Evolutionary conservation across 1,140 invertebrate genomes (phyloP), one percentile per base, ranked within the genome.

Genomic region (Hypothenemus hampei): DNA sequence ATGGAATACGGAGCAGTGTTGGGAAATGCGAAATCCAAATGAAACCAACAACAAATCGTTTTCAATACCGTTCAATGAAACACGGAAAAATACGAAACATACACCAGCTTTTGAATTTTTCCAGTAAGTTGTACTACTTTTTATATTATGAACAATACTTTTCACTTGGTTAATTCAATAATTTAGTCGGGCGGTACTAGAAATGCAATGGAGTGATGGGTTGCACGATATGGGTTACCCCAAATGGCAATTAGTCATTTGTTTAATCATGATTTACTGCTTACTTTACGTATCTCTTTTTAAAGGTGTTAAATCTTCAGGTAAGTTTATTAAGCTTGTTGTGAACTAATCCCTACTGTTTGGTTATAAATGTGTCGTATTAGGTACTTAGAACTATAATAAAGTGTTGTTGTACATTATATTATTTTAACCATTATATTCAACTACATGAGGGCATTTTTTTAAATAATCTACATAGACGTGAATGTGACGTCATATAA

Each of bases 301-400:
- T 74, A 90, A 89, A 75, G 89, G 89, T 6, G 90, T 93, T 13
- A 87, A 89, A 62, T 91, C 87, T 40, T 91, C 89, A 41, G 90
- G 90, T 81, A 83, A 85, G 75, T 18, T 7, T 13, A 22, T 35
- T 19, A 10, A n/a, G n/a, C 10, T 58, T 23, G n/a, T n/a, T n/a
- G n/a, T n/a, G n/a, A n/a, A n/a, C n/a, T n/a, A n/a, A n/a, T n/a
- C n/a, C n/a, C n/a, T 53, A 11, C 43, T 59, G 24, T 6, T 8
- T 19, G 7, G 3, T n/a, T 5, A 26, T 20, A 16, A 26, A 5
- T 39, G 29, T 37, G 1, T 11, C 45, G 15, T 33, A 10, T 16
- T 6, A n/a, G n/a, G n/a, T n/a, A n/a, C n/a, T n/a, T n/a, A n/a
- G n/a, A n/a, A n/a, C n/a, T n/a, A n/a, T n/a, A n/a, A n/a, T n/a